Evolutionary conservation across 2,797 vertebrate species (phyloP).

Genomic region (Gallinago solitaria): DNA sequence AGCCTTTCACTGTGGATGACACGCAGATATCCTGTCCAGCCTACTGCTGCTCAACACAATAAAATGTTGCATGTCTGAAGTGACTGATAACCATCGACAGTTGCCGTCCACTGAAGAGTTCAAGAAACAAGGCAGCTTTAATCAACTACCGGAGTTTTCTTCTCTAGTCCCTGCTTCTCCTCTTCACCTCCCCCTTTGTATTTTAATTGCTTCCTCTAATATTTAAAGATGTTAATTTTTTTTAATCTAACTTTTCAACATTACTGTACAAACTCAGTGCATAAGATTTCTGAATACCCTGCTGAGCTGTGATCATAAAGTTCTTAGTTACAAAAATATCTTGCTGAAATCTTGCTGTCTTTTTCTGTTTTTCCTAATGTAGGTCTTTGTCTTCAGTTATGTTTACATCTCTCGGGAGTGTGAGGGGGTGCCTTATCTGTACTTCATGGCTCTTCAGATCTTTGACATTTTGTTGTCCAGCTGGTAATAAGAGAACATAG

Average conservation of each 20-base stretch:
- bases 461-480: conserved; percentile 40
- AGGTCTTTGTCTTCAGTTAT: neutral
- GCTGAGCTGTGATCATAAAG: neutral
- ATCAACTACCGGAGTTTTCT: neutral
- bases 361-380: neutral
- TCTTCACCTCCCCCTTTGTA: neutral
- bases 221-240: neutral
- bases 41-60: conserved; percentile 29
- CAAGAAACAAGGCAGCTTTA: neutral
- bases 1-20: conserved; percentile 35
- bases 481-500: conserved; percentile 22
- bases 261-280: neutral
- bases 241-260: neutral
- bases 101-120: neutral
- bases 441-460: conserved; percentile 34
- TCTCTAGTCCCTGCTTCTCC: neutral
- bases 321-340: neutral
- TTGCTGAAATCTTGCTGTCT: neutral
- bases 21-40: conserved; percentile 33
- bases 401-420: neutral
- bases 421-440: neutral
- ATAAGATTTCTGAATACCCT: neutral
- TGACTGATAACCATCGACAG: conserved; percentile 21
- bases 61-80: conserved; percentile 51
- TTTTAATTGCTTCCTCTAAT: neutral